phyloP scores from a whole-genome alignment of 1,140 invertebrate genomes.

The Hesperophylax magnus region DNA sequence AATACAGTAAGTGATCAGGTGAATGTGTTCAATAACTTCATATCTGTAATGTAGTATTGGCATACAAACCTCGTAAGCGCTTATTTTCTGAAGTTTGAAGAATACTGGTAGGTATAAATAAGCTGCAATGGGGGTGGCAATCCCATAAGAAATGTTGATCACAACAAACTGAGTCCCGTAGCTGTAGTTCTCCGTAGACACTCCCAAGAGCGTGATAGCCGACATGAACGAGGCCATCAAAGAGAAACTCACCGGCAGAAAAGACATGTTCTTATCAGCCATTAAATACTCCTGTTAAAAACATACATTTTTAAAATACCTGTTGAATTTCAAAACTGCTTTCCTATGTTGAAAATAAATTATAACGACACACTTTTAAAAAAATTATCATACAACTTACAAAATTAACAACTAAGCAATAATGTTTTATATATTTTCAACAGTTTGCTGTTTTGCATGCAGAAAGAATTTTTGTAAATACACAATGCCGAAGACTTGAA shows the following conservation, averaged over 20 bases:
- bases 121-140: conserved; percentile 85
- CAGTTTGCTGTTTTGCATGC: too few relatives aligned
- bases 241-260: conserved; percentile 86
- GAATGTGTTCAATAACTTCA: too few relatives aligned
- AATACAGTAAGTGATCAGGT: too few relatives aligned
- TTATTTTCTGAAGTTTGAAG: conserved; percentile 87
- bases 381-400: too few relatives aligned
- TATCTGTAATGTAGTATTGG: background rate
- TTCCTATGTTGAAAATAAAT: too few relatives aligned
- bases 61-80: conserved; percentile 84
- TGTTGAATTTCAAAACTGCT: too few relatives aligned
- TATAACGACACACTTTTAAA: too few relatives aligned
- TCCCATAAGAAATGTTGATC: conserved; percentile 86
- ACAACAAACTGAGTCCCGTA: conserved; percentile 88
- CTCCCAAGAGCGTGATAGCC: conserved; percentile 91
- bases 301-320: conserved; percentile 31
- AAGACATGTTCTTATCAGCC: conserved; percentile 83
- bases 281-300: conserved; percentile 83
- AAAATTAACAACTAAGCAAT: too few relatives aligned
- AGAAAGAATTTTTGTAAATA: too few relatives aligned
- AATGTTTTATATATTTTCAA: too few relatives aligned
- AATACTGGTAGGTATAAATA: conserved; percentile 92
- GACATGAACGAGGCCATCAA: conserved; percentile 97
- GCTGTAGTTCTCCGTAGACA: conserved; percentile 88
- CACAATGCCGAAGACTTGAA: too few relatives aligned